Evolutionary conservation across 2,888 invertebrate species (phyloP).

Genomic region (Vanessa cardui): DNA sequence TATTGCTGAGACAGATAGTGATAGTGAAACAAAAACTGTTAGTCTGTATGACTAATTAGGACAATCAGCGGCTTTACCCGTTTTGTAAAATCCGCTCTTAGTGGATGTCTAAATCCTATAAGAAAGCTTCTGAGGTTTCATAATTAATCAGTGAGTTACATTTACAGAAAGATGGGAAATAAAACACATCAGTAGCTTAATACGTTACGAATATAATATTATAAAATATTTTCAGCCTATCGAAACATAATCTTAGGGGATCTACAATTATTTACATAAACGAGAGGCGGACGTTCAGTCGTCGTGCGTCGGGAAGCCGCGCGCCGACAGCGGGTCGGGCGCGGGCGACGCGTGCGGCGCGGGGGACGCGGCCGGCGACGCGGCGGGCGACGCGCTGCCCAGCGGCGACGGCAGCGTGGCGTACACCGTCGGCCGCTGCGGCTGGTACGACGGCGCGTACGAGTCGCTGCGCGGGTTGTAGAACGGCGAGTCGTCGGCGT

Average conservation of each 20-base stretch:
- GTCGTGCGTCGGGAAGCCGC: conserved; percentile 59
- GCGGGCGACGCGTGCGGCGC: conserved; percentile 55
- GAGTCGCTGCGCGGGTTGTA: conserved; percentile 80
- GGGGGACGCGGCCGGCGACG: conserved; percentile 70
- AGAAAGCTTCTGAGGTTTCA: too few species aligned
- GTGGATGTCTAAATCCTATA: too few species aligned
- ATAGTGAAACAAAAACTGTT: too few species aligned
- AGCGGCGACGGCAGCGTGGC: conserved; percentile 76
- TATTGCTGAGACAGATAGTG: too few species aligned
- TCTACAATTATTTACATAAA: conserved; percentile 77
- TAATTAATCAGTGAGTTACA: too few species aligned
- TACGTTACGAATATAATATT: conserved; percentile 71
- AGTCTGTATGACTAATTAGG: too few species aligned
- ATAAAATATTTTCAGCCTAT: conserved; percentile 81
- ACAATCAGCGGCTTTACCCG: too few species aligned
- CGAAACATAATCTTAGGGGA: conserved; percentile 76
- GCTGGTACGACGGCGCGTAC: conserved; percentile 78
- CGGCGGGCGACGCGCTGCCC: conserved; percentile 69
- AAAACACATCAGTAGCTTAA: conserved; percentile 38
- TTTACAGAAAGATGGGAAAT: conserved; percentile 26
- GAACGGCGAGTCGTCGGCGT: conserved; percentile 77
- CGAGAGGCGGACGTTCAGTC: conserved; percentile 69
- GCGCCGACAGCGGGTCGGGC: conserved; percentile 55
- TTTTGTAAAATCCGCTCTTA: too few species aligned
- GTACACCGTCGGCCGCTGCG: conserved; percentile 77